Conservation (phyloP, 2,888 invertebrate genomes). For the Dermolepida albohirtum region DNA sequence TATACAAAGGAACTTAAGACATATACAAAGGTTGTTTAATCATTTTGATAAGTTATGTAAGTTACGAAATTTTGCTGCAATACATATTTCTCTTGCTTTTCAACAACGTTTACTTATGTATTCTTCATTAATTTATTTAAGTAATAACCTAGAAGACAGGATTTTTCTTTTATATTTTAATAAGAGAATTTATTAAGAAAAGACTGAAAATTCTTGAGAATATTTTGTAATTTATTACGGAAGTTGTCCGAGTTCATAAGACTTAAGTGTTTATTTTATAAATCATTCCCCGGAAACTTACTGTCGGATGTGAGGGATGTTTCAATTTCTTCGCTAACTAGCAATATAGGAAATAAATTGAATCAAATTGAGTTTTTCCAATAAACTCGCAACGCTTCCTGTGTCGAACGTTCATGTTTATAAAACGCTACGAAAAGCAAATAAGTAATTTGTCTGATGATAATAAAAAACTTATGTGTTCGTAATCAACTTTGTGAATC, state of each 20-base stretch:
- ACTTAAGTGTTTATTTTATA: slow-evolving; percentile 25
- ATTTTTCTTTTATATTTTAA: no score
- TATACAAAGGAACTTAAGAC: no score
- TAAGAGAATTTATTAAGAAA: no score
- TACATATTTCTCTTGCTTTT: no score
- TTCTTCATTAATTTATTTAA: no score
- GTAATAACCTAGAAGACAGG: no score
- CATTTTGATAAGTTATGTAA: no score
- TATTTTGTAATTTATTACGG: no score
- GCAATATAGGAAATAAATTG: slow-evolving; percentile 60
- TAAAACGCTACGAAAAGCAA: slow-evolving; percentile 9
- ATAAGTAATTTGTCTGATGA: slow-evolving; percentile 16
- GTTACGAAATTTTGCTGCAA: no score
- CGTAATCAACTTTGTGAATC: background rate
- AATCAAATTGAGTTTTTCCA: slow-evolving; percentile 48
- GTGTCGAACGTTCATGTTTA: slow-evolving; percentile 10
- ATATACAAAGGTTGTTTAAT: no score
- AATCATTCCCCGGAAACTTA: slow-evolving; percentile 20
- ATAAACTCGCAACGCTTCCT: slow-evolving; percentile 12
- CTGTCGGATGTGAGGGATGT: slow-evolving; percentile 25
- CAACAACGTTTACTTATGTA: no score
- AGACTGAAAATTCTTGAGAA: no score
- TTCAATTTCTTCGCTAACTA: slow-evolving; percentile 51
- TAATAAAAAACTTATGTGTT: slow-evolving; percentile 25
- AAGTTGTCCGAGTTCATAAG: background rate